phyloP scores from a whole-genome alignment of 2,797 vertebrate species.

The Schizopygopsis malacanthus region DNA sequence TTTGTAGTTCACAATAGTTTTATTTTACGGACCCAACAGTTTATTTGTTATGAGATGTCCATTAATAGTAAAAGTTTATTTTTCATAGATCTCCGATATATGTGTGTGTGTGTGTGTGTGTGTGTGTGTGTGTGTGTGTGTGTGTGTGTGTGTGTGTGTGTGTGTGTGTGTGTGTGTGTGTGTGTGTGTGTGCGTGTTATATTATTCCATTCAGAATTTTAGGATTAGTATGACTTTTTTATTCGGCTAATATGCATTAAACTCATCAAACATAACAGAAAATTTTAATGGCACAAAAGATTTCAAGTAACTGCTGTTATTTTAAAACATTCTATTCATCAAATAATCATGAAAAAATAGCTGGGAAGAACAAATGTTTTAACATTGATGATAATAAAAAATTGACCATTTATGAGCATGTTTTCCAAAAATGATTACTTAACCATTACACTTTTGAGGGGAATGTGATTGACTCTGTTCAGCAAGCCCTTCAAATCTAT shows the following conservation, averaged over 20 bases:
- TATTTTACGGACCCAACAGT: background rate
- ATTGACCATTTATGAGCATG: background rate
- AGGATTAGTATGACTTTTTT: background rate
- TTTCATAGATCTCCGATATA: background rate
- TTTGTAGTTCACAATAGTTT: background rate
- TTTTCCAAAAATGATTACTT: slow-evolving; percentile 4
- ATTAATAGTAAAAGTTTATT: background rate
- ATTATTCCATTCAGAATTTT: background rate
- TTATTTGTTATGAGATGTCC: background rate
- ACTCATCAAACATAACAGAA: background rate
- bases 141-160: too few species aligned
- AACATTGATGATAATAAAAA: background rate
- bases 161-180: background rate
- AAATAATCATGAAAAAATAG: background rate
- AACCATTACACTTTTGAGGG: background rate
- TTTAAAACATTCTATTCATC: background rate
- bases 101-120: background rate
- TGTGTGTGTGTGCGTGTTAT: too few species aligned
- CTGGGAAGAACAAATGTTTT: background rate
- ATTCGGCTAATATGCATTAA: background rate
- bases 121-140: too few species aligned
- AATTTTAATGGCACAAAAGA: background rate
- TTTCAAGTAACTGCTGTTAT: background rate
- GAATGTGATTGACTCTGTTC: background rate
- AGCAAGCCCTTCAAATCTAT: background rate